A percentile compares a stretch with the other conserved stretches of the same genome.
phyloP scores from a whole-genome alignment of 2,888 invertebrate species.

The Notocelia uddmanniana region DNA sequence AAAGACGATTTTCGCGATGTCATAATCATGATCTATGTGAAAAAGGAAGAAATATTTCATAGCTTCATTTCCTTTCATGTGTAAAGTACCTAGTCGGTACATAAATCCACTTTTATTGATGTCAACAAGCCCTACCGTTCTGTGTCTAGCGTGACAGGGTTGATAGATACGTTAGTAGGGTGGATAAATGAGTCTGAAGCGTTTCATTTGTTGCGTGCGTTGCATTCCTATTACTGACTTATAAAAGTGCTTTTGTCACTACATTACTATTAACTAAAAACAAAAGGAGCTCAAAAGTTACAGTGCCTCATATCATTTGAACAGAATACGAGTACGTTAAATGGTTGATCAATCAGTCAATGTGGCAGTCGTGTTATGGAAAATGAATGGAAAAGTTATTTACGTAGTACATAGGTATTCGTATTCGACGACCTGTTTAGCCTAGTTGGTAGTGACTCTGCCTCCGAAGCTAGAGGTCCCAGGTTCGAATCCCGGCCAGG shows the following conservation, averaged over 20 bases:
- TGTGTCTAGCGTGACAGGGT: neutral
- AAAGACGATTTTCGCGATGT: too few species aligned
- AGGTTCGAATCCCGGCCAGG: too few species aligned
- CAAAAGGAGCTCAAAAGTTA: too few species aligned
- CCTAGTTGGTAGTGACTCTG: too few species aligned
- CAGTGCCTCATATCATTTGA: too few species aligned
- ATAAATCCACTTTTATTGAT: constrained; percentile 17
- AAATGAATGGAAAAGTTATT: too few species aligned
- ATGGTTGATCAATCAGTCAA: too few species aligned
- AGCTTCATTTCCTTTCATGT: constrained; percentile 11
- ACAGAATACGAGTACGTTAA: too few species aligned
- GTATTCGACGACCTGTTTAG: too few species aligned
- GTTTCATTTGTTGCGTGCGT: constrained; percentile 3
- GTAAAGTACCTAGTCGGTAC: neutral
- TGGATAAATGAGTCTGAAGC: neutral
- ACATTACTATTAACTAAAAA: neutral
- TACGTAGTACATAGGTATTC: too few species aligned
- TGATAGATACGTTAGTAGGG: neutral
- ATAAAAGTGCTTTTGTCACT: neutral
- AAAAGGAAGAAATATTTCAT: constrained; percentile 8
- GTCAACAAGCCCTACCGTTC: constrained; percentile 4
- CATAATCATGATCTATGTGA: neutral
- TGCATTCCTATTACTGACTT: neutral
- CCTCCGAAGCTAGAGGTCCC: too few species aligned
- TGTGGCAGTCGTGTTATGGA: too few species aligned